Evolutionary conservation across 1,140 invertebrate species (phyloP).

Genomic region (Palaemon carinicauda): DNA sequence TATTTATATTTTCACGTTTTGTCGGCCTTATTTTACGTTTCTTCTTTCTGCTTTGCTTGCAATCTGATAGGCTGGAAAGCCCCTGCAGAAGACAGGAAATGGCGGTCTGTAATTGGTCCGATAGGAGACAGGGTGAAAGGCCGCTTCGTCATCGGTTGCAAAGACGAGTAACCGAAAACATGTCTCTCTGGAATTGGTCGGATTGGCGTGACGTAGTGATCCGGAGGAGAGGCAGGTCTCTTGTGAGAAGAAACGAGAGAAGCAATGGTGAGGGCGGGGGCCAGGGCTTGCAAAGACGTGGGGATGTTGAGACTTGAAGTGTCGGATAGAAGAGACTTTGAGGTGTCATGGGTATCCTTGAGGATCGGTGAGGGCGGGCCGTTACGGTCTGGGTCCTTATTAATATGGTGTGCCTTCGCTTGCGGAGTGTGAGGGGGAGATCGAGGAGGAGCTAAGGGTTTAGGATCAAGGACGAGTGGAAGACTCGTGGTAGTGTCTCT

Average conservation of each 20-base stretch:
- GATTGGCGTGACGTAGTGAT: conserved; percentile 47
- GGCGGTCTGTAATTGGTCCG: conserved; percentile 45
- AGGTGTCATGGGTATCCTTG: not conserved
- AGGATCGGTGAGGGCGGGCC: not conserved
- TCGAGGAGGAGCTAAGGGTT: not conserved
- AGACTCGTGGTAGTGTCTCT: not conserved
- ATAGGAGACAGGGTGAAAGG: conserved; percentile 46
- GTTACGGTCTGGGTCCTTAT: conserved; percentile 10
- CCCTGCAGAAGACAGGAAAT: conserved; percentile 39
- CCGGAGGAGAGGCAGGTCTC: conserved; percentile 35
- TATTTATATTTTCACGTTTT: not conserved
- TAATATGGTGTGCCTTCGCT: not conserved
- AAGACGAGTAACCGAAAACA: conserved; percentile 35
- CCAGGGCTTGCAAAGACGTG: conserved; percentile 29
- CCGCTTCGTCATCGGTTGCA: conserved; percentile 48
- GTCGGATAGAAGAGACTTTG: conserved; percentile 14
- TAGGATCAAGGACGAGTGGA: conserved; percentile 32
- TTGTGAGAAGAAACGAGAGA: conserved; percentile 46
- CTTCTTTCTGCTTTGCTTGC: conserved; percentile 45
- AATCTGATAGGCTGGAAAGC: conserved; percentile 46
- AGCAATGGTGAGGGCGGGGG: conserved; percentile 42
- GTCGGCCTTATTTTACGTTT: conserved; percentile 1
- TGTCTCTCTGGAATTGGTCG: conserved; percentile 47
- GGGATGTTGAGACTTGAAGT: not conserved
- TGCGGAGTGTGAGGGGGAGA: not conserved